Evolutionary conservation across 2,888 invertebrate genomes (phyloP), one percentile per base, ranked within the genome.

Genomic region (Amphipoea oculea): DNA sequence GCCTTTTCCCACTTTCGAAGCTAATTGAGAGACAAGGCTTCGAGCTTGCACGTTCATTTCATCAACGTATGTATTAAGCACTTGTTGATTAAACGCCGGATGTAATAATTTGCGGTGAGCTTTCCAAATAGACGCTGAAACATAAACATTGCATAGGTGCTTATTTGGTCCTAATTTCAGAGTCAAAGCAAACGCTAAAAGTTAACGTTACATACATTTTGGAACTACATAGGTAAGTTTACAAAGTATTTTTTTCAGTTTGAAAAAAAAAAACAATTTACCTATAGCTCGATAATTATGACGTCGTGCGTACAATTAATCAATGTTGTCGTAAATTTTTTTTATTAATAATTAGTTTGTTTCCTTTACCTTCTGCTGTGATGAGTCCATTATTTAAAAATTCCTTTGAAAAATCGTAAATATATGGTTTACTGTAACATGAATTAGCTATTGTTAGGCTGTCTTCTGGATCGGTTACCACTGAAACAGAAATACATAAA

Each of bases 91-190:
- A 76, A 94, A 93, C 0, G 92, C 84, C 6, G 92, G 92, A 36
- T 85, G 91, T 17, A 94, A 77, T 4, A 92, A 67, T 65, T 90
- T 94, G 0, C 94, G 90, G 36, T 92, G 92, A 6, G 74, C 71
- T 65, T 91, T 92, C 94, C 94, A 94, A 40, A 29, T 45, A 9
- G 63, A 17, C 1, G 6, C 83, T 83, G n/a, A 29, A 82, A 62
- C 6, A 79, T 42, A 67, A 78, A 36, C 0, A 48, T 29, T 4
- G 5, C 7, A 36, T n/a, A 36, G 6, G 3, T 45, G 20, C 40
- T 66, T 66, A 23, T 66, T 40, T 66, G 23, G 23, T 66, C 14
- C 23, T 40, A 40, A 23, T 40, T 23, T 66, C 7, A 40, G 4
- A 40, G 14, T 23, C 12, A 14, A 12, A 23, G 12, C 12, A 6